Percentiles rank a stretch among this genome's conserved stretches.
Evolutionary conservation across 2,888 invertebrate species (phyloP).

Genomic region (Ophion ellenae): DNA sequence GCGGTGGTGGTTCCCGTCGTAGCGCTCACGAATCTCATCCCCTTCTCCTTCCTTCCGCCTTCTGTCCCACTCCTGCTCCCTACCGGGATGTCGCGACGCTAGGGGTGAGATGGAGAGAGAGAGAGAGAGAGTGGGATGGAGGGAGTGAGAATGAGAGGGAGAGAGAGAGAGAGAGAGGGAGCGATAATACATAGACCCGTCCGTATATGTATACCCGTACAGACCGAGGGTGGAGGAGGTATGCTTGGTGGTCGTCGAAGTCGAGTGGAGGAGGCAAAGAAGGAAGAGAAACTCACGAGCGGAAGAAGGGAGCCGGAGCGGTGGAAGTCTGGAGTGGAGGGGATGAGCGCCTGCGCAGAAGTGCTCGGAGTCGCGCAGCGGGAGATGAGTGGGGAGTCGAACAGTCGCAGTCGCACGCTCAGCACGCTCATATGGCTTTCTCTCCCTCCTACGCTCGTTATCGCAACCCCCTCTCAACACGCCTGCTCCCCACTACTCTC

Average conservation of each 20-base stretch:
- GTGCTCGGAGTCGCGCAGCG: slow-evolving; percentile 72
- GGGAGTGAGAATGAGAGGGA: neutral
- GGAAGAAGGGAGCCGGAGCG: slow-evolving; percentile 63
- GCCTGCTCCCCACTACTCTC: slow-evolving; percentile 18
- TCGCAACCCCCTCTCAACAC: slow-evolving; percentile 1
- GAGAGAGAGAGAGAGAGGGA: slow-evolving; percentile 20
- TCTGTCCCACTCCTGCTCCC: slow-evolving; percentile 12
- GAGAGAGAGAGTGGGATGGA: neutral
- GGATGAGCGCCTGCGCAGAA: slow-evolving; percentile 75
- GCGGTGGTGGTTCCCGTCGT: slow-evolving; percentile 45
- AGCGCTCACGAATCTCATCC: slow-evolving; percentile 50
- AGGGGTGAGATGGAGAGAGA: slow-evolving; percentile 41
- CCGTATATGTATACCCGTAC: slow-evolving; percentile 2
- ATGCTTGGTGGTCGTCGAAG: slow-evolving; percentile 49
- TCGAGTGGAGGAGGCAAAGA: slow-evolving; percentile 43
- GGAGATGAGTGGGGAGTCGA: slow-evolving; percentile 72
- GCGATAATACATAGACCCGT: neutral
- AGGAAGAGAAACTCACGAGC: slow-evolving; percentile 30
- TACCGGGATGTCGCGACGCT: slow-evolving; percentile 55
- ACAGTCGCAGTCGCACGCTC: slow-evolving; percentile 63
- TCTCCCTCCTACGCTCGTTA: slow-evolving; percentile 44
- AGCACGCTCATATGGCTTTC: slow-evolving; percentile 52
- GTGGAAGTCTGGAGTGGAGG: slow-evolving; percentile 56
- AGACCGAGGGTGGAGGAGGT: slow-evolving; percentile 15
- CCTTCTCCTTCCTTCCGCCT: slow-evolving; percentile 10